Percentiles rank a stretch among this genome's conserved stretches.
Conservation (phyloP, 1,140 invertebrate species). For the Delia radicum region DNA sequence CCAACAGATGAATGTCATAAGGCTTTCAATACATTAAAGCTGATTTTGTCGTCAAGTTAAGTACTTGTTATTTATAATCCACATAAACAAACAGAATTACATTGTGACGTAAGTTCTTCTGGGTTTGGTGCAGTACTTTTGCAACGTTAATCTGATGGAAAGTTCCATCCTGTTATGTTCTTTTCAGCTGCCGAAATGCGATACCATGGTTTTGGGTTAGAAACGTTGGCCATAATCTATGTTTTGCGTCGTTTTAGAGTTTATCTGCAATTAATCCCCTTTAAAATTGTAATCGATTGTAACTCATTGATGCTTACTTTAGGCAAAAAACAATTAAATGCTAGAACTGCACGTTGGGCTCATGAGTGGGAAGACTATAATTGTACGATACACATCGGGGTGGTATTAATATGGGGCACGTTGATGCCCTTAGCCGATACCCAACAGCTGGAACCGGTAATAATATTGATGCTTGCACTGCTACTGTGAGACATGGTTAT, state of each 20-base stretch:
- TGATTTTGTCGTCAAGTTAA: too few relatives aligned
- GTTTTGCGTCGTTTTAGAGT: background rate
- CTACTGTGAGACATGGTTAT: too few relatives aligned
- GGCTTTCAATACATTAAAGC: too few relatives aligned
- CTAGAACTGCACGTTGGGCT: background rate
- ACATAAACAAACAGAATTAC: too few relatives aligned
- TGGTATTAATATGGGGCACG: background rate
- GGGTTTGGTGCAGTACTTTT: too few relatives aligned
- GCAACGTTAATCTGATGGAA: too few relatives aligned
- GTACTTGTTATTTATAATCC: too few relatives aligned
- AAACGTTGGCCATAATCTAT: too few relatives aligned
- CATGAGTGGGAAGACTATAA: background rate
- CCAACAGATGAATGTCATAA: too few relatives aligned
- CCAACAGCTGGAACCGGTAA: background rate
- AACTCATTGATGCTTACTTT: background rate
- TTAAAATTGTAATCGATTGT: background rate
- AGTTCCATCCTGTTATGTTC: background rate
- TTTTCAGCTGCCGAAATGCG: background rate
- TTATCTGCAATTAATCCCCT: background rate
- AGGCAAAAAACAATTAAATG: background rate
- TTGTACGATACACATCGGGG: background rate
- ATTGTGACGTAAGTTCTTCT: too few relatives aligned
- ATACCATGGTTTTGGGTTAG: background rate
- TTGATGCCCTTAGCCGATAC: background rate
- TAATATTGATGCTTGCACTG: background rate